Evolutionary conservation across 2,888 invertebrate genomes (phyloP).

Genomic region (Melinopterus prodromus): DNA sequence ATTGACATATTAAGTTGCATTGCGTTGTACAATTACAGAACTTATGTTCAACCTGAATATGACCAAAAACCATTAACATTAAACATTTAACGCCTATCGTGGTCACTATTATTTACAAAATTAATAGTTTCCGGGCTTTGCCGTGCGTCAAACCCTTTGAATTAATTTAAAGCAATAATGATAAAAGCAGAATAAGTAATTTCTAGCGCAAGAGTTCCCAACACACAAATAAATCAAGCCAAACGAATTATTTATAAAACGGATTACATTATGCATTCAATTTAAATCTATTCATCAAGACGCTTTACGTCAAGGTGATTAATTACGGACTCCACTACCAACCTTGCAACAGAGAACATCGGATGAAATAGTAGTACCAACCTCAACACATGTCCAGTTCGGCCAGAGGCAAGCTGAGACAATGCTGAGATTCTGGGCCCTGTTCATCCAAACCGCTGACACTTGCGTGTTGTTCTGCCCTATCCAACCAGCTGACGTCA

Average conservation of each 20-base stretch:
- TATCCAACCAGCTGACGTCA: slow-evolving; percentile 92
- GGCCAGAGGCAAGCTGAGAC: slow-evolving; percentile 86
- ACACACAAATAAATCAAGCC: background rate
- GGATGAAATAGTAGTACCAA: slow-evolving; percentile 56
- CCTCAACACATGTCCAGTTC: slow-evolving; percentile 86
- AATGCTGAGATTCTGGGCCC: slow-evolving; percentile 90
- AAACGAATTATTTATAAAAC: background rate
- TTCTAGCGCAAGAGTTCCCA: background rate
- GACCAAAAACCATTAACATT: no score
- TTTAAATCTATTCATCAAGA: background rate
- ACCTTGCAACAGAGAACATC: background rate
- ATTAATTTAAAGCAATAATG: background rate
- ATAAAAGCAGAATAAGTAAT: background rate
- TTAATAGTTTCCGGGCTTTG: background rate
- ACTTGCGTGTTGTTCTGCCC: slow-evolving; percentile 80
- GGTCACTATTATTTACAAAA: background rate
- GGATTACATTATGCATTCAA: background rate
- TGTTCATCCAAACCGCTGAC: slow-evolving; percentile 91
- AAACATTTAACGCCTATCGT: background rate
- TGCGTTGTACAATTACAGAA: no score
- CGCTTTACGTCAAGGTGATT: background rate
- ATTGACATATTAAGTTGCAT: no score
- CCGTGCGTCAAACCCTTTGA: background rate
- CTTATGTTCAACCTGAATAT: no score
- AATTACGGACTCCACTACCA: background rate